Evolutionary conservation across 2,113 vertebrate genomes (phyloP), one percentile per base, ranked within the genome.

Genomic region (Pyrgilauda ruficollis): DNA sequence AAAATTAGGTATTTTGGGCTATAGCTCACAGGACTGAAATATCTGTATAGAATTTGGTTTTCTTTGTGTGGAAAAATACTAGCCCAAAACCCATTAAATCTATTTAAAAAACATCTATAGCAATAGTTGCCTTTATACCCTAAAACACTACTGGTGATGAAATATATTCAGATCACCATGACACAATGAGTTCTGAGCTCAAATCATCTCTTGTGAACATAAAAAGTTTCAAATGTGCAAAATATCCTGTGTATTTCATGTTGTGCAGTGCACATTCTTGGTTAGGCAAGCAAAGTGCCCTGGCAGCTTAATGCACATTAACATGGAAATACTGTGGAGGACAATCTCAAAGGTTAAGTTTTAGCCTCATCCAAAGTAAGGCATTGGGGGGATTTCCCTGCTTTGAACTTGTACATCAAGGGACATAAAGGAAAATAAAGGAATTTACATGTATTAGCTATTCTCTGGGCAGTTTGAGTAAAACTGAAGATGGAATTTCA

Each of bases 401-500:
- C 67, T 83, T 93, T 76, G 44, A 76, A 39, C 27, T 68, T 68
- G 20, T 64, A 56, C 23, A 22, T 47, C 13, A 75, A 73, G 33
- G 18, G 27, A 26, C 10, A 15, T 27, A 66, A 35, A 72, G 27
- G 49, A 72, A 90, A 88, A 59, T 20, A 64, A 73, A 44, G 35
- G 46, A 73, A 66, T 61, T 92, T 69, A 41, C 35, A 27, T 69
- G 11, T 64, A 49, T 69, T 76, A 31, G 21, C 10, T 81, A 11
- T 84, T 80, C 30, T 72, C 39, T 17, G 18, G 41, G 28, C 13
- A 62, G 9, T 52, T 68, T 2, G 1, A 63, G 30, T 67, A 39
- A 82, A 91, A 62, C 15, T 52, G n/a, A 43, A 89, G 58, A 41
- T 11, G 39, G 20, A 88, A 67, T 90, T 81, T 84, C 52, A 74